phyloP scores from a whole-genome alignment of 2,888 invertebrate species.

The Nemotelus nigrinus region DNA sequence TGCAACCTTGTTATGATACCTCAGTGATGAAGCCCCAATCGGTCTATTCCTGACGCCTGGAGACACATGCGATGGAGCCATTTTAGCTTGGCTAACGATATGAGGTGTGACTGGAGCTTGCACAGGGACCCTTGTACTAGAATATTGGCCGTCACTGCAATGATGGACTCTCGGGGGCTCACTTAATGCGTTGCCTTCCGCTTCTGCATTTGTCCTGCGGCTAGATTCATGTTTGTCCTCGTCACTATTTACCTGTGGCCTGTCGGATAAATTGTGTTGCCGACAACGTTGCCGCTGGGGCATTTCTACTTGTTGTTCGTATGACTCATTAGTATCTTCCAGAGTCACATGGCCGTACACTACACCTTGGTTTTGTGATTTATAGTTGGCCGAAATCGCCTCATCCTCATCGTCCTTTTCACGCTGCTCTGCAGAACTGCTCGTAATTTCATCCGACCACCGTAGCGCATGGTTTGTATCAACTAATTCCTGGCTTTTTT shows the following conservation, averaged over 20 bases:
- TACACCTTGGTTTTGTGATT: slow-evolving; percentile 25
- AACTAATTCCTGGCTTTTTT: slow-evolving; percentile 50
- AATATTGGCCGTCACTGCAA: slow-evolving; percentile 14
- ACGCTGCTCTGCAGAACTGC: background rate
- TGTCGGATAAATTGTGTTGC: slow-evolving; percentile 38
- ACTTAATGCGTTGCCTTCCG: slow-evolving; percentile 48
- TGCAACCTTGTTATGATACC: background rate
- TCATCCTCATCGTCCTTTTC: background rate
- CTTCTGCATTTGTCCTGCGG: slow-evolving; percentile 46
- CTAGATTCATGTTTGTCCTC: slow-evolving; percentile 40
- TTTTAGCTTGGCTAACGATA: background rate
- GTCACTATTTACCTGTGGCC: slow-evolving; percentile 48
- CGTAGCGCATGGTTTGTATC: slow-evolving; percentile 44
- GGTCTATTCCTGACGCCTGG: background rate
- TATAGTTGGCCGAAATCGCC: slow-evolving; percentile 26
- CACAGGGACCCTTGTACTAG: slow-evolving; percentile 17
- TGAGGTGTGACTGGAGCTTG: slow-evolving; percentile 18
- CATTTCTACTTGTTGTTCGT: slow-evolving; percentile 23
- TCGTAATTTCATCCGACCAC: slow-evolving; percentile 1
- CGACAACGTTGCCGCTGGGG: slow-evolving; percentile 47
- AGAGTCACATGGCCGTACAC: background rate
- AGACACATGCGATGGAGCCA: background rate
- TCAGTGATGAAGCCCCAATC: background rate
- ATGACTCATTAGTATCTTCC: slow-evolving; percentile 8
- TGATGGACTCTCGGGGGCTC: slow-evolving; percentile 24